A percentile compares a stretch with the other conserved stretches of the same genome.
phyloP scores from a whole-genome alignment of 2,113 vertebrate species.

The Sterna hirundo region DNA sequence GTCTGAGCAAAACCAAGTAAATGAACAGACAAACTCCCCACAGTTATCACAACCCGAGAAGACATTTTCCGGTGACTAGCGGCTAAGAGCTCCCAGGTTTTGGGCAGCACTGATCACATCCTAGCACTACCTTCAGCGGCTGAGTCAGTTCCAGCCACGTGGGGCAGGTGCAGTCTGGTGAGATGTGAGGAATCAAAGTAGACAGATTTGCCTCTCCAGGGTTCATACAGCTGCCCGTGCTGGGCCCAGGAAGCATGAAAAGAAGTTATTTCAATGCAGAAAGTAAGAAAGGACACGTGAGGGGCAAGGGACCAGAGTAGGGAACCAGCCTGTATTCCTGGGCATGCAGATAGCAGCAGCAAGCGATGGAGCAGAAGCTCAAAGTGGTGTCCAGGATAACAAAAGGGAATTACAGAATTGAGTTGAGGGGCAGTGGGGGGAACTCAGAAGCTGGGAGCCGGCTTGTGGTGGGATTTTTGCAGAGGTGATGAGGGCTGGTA shows the following conservation, averaged over 20 bases:
- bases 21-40: neutral
- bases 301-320: neutral
- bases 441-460: neutral
- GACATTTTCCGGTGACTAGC: neutral
- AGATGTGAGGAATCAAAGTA: neutral
- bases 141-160: neutral
- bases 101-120: neutral
- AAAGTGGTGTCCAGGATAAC: neutral
- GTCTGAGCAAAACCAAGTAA: neutral
- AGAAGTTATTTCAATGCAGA: neutral
- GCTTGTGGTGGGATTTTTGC: neutral
- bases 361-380: neutral
- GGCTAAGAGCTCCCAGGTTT: neutral
- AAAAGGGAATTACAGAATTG: neutral
- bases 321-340: neutral
- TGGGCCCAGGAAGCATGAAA: neutral
- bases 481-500: neutral
- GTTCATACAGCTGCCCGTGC: fast-evolving
- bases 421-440: neutral
- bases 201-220: neutral
- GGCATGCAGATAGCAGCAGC: neutral
- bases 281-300: neutral
- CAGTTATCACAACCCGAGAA: neutral
- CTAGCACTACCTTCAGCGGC: neutral
- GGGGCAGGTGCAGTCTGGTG: neutral